Evolutionary conservation across 1,140 invertebrate species (phyloP), one percentile per base, ranked within the genome.

Genomic region (Tetranychus urticae): DNA sequence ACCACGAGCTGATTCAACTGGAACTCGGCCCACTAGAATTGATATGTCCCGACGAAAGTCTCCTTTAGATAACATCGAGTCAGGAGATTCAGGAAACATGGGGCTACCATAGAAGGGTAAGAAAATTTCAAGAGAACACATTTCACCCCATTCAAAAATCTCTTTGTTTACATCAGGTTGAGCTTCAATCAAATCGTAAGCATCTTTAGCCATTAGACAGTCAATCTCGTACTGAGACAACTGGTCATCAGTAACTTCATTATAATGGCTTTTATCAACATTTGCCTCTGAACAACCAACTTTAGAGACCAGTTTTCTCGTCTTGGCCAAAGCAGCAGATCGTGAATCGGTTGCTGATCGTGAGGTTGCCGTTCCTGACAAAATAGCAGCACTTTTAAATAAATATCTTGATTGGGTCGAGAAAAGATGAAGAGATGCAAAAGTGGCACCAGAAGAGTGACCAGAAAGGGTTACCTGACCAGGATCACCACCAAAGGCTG

Each of bases 371-470:
- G 71, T 70, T 2, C 77, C 79, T 65, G 76, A 77, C 68, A 80
- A 75, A 57, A 78, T 68, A 12, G 80, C 78, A 12, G 76, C 77
- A 35, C 69, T 66, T 34, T 70, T 64, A 61, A 74, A 72, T 33
- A 73, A 62, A n/a, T 65, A 65, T 66, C 37, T 63, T 23, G 60
- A 66, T 66, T 60, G 54, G 64, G 60, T 74, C 0, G 77, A 77
- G 7, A 81, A 62, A 52, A 80, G 67, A 63, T 81, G 78, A 61
- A 79, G 68, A 14, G 74, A 72, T 12, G 79, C 75, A 56, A 74
- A 75, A n/a, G 75, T 75, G 1, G 77, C 77, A 3, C 79, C 79
- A n/a, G 78, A 76, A 62, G 76, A 77, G 68, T 81, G 77, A n/a
- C 79, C 79, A 65, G 80, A 78, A 10, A 81, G 63, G 31, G 80